A percentile compares a stretch with the other conserved stretches of the same genome.
Evolutionary conservation across 1,140 invertebrate genomes (phyloP).

Genomic region (Meloidogyne floridensis): DNA sequence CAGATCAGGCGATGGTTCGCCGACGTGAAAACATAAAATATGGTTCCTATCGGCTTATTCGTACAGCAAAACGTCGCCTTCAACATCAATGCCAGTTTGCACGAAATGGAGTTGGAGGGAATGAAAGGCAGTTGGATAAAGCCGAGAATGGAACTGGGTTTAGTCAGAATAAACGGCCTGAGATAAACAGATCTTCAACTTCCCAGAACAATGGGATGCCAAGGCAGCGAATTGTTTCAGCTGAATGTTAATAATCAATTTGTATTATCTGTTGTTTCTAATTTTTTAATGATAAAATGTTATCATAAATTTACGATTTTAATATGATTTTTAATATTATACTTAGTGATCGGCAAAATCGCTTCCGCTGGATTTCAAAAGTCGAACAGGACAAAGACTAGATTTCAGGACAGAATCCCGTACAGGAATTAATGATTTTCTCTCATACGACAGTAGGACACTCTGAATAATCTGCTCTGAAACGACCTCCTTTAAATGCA

Average conservation of each 20-base stretch:
- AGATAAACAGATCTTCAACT: background rate
- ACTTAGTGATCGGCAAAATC: no score
- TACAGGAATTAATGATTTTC: no score
- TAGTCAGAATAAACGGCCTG: background rate
- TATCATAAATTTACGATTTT: no score
- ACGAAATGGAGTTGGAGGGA: conserved; percentile 6
- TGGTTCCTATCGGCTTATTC: conserved; percentile 62
- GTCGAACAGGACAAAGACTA: no score
- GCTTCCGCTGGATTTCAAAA: no score
- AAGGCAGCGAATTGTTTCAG: conserved; percentile 16
- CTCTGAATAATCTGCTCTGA: no score
- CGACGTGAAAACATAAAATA: conserved; percentile 80
- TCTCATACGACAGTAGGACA: no score
- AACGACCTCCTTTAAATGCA: no score
- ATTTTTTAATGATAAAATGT: background rate
- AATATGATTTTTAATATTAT: no score
- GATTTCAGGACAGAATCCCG: no score
- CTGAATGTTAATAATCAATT: conserved; percentile 17
- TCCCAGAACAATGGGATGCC: background rate
- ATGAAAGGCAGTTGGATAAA: conserved; percentile 19
- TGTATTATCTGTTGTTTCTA: background rate
- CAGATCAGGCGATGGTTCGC: conserved; percentile 87
- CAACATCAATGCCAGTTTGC: conserved; percentile 37
- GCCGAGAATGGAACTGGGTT: conserved; percentile 11
- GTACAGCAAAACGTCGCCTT: conserved; percentile 52